A percentile compares a stretch with the other conserved stretches of the same genome.
Evolutionary conservation across 2,888 invertebrate genomes (phyloP).

Genomic region (Folsomia manolachei): DNA sequence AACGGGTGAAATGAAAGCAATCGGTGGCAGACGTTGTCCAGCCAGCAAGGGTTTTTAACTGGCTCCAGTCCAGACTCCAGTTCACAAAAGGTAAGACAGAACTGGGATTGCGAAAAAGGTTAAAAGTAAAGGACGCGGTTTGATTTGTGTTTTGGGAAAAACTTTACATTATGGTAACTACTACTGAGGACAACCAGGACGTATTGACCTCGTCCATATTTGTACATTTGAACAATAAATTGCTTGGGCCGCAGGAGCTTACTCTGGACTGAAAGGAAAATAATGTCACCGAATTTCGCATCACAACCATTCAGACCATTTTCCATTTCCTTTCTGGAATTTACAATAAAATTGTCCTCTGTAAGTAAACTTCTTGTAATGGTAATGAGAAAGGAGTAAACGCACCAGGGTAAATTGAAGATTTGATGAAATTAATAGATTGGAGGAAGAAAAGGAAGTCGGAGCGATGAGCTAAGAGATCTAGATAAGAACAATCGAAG

Average conservation of each 20-base stretch:
- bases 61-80: not conserved
- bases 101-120: slow-evolving; percentile 1
- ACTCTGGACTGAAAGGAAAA: not conserved
- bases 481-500: not conserved
- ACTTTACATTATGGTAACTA: not conserved
- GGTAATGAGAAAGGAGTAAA: not conserved
- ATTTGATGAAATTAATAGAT: not conserved
- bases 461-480: not conserved
- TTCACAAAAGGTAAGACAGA: not conserved
- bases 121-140: too few relatives aligned
- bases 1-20: not conserved
- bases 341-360: not conserved
- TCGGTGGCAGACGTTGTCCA: not conserved
- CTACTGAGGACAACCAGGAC: not conserved
- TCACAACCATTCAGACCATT: too few relatives aligned
- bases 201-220: not conserved
- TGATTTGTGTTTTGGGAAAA: slow-evolving; percentile 24
- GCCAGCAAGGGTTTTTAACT: too few relatives aligned
- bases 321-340: not conserved
- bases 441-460: not conserved
- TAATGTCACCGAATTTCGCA: not conserved
- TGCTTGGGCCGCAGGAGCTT: not conserved
- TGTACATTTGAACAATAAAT: not conserved
- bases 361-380: not conserved
- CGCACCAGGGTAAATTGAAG: not conserved